Evolutionary conservation across 2,797 vertebrate species (phyloP).

Genomic region (Spinibarbus caldwelli): DNA sequence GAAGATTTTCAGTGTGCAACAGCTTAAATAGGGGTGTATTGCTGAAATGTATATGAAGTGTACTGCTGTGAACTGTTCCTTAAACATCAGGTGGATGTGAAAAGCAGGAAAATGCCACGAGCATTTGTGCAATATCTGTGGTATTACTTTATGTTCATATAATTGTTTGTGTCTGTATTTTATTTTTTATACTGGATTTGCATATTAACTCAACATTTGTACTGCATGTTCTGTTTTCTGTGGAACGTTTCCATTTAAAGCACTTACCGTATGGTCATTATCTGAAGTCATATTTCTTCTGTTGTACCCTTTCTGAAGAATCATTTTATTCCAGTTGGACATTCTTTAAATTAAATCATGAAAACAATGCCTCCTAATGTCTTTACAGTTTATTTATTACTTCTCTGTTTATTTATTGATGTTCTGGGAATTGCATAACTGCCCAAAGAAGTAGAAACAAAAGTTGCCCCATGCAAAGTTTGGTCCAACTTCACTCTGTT

Average conservation of each 20-base stretch:
- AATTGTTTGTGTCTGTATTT: slow-evolving; percentile 60
- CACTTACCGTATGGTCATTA: slow-evolving; percentile 59
- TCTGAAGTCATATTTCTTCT: slow-evolving; percentile 19
- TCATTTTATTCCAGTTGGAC: slow-evolving; percentile 14
- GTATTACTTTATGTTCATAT: slow-evolving; percentile 67
- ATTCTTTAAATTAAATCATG: slow-evolving; percentile 6
- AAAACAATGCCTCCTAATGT: not conserved
- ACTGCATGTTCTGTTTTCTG: slow-evolving; percentile 60
- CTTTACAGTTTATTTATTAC: not conserved
- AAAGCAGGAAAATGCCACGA: slow-evolving; percentile 68
- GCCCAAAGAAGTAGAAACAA: not conserved
- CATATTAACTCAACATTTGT: slow-evolving; percentile 48
- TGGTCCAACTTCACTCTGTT: not conserved
- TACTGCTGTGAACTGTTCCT: slow-evolving; percentile 24
- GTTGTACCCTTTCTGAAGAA: slow-evolving; percentile 20
- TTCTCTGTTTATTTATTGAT: not conserved
- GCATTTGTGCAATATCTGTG: slow-evolving; percentile 81
- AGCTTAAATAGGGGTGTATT: not conserved
- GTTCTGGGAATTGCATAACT: not conserved
- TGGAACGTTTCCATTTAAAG: slow-evolving; percentile 63
- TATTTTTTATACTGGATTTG: slow-evolving; percentile 58
- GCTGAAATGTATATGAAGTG: not conserved
- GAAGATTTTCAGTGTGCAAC: not conserved
- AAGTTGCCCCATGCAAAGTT: not conserved
- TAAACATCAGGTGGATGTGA: slow-evolving; percentile 1